Percentiles rank a stretch among this genome's conserved stretches.
Evolutionary conservation across 2,797 vertebrate species (phyloP).

Genomic region (Strix occidentalis): DNA sequence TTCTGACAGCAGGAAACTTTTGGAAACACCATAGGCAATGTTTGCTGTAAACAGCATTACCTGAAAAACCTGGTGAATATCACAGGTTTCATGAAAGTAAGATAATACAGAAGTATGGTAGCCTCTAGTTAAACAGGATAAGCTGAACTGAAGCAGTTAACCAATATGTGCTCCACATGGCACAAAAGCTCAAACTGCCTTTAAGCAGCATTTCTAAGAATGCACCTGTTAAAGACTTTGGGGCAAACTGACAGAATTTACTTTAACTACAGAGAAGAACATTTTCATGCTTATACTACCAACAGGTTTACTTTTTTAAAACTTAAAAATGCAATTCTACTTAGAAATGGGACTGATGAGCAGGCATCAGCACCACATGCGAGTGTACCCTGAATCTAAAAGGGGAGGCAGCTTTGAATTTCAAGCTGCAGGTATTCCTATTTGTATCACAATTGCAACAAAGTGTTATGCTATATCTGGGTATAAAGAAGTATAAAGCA

Average conservation of each 20-base stretch:
- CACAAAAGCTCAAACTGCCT: neutral
- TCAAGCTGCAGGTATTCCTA: neutral
- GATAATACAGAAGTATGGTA: neutral
- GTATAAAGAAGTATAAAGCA: neutral
- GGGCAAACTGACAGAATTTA: neutral
- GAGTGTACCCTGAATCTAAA: neutral
- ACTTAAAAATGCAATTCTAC: neutral
- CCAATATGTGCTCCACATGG: neutral
- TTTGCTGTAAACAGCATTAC: slow-evolving; percentile 27
- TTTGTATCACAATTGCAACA: neutral
- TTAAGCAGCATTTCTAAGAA: neutral
- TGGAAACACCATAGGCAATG: neutral
- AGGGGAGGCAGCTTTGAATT: neutral
- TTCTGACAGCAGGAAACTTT: slow-evolving; percentile 44
- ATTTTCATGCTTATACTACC: neutral
- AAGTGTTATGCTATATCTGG: neutral
- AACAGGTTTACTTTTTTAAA: neutral
- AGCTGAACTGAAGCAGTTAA: neutral
- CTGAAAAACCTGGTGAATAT: slow-evolving; percentile 19
- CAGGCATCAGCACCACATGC: neutral
- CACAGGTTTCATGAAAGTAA: neutral
- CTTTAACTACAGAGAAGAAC: neutral
- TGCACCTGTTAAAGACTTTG: neutral
- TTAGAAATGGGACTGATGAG: neutral
- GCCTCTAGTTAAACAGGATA: neutral